phyloP scores from a whole-genome alignment of 2,797 vertebrate genomes.

The Euphonia xanthogaster region DNA sequence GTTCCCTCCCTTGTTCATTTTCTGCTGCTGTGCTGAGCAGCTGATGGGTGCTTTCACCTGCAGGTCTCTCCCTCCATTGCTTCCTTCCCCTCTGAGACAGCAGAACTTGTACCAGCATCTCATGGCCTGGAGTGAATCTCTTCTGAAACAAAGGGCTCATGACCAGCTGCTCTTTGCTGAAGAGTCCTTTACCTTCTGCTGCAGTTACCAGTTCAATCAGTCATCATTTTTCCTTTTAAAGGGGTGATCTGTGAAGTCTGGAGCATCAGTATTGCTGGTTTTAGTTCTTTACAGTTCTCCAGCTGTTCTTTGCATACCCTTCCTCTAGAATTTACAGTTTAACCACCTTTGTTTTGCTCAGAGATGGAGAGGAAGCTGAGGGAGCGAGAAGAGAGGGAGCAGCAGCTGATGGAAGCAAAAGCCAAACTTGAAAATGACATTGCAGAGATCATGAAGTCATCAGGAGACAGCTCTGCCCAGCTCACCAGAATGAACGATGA shows the following conservation, averaged over 20 bases:
- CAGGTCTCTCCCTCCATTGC: neutral
- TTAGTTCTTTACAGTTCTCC: neutral
- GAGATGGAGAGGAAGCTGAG: conserved; percentile 87
- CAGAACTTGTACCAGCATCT: neutral
- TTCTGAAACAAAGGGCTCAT: neutral
- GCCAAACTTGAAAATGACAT: conserved; percentile 89
- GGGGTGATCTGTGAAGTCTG: neutral
- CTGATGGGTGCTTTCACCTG: neutral
- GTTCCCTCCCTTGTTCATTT: neutral
- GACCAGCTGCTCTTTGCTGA: neutral
- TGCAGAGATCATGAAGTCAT: conserved; percentile 90
- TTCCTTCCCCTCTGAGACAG: neutral
- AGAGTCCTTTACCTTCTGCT: neutral
- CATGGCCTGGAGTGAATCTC: neutral
- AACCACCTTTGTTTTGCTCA: conserved; percentile 52
- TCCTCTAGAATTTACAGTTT: neutral
- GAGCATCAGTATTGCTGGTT: neutral
- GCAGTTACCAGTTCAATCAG: neutral
- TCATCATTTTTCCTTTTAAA: neutral
- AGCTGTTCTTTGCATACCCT: neutral
- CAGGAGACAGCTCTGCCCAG: conserved; percentile 91
- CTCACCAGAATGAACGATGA: conserved; percentile 92
- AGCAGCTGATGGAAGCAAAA: conserved; percentile 86
- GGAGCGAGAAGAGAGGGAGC: conserved; percentile 83
- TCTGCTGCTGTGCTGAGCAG: neutral